phyloP scores from a whole-genome alignment of 2,888 invertebrate species.

The Miltochrista miniata region DNA sequence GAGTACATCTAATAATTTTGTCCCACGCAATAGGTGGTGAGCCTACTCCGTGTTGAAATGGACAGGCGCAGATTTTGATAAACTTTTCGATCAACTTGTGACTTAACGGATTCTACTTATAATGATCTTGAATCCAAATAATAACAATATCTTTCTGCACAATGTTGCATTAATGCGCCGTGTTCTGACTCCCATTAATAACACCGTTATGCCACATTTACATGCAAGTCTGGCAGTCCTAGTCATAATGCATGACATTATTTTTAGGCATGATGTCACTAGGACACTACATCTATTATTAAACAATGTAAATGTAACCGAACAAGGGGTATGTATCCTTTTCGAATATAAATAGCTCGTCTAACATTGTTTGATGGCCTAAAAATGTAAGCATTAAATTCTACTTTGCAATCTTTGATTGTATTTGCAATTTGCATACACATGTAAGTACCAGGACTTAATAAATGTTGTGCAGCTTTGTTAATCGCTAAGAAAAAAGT shows the following conservation, averaged over 20 bases:
- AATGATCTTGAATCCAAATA: too few species aligned
- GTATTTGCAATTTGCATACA: not conserved
- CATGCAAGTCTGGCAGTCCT: constrained; percentile 27
- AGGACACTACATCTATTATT: constrained; percentile 52
- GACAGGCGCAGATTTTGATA: too few species aligned
- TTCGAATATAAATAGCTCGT: constrained; percentile 37
- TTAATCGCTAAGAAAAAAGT: too few species aligned
- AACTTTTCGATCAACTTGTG: too few species aligned
- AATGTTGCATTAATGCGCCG: too few species aligned
- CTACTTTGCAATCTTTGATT: too few species aligned
- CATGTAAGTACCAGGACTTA: constrained; percentile 18
- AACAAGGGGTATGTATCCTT: constrained; percentile 13
- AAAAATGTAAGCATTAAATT: not conserved
- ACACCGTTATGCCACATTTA: constrained; percentile 28
- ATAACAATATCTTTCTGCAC: too few species aligned
- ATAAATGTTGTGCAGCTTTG: too few species aligned
- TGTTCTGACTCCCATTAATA: constrained; percentile 14
- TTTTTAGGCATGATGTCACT: constrained; percentile 48
- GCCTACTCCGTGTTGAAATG: too few species aligned
- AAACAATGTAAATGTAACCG: constrained; percentile 59
- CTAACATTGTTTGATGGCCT: constrained; percentile 19
- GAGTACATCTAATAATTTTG: too few species aligned
- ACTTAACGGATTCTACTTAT: too few species aligned
- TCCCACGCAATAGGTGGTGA: too few species aligned
- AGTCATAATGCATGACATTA: constrained; percentile 23